Base-by-base conservation (phyloP, 2,888 invertebrate species). In the Acronicta aceris region DNA sequence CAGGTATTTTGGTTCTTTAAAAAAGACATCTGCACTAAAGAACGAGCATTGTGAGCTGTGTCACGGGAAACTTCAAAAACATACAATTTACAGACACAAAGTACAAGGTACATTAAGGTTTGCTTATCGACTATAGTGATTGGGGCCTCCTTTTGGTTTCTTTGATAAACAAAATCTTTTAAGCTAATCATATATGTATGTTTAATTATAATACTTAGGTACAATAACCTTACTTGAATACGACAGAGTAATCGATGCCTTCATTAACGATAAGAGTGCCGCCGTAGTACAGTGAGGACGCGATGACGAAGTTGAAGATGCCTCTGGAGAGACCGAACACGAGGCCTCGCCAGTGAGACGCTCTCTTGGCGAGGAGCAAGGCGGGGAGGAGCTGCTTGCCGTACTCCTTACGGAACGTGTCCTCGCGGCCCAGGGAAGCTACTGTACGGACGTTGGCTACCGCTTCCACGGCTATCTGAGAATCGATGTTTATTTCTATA, bases 361-460 rank as follows among this genome's bases (percentile, higher is more conserved):
- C 95, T 8, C 83, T 87, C 74, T 96, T 95, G 0, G 96, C 96
- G 57, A 93, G 89, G 0, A 86, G 79, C 53, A 97, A 94, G 0
- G 97, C 96, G 0, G 96, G 96, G 27, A 85, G 70, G 9, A 98
- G 88, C 65, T 96, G 95, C 0, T 86, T 86, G 2, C 95, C 94
- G 81, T 97, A 98, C 55, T 96, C 95, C 0, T 89, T 74, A 41
- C 96, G 95, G 87, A 98, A 97, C 30, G 95, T 95, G 17, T 95
- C 93, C 87, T 98, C 98, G 36, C 96, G 93, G 1, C 97, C 96
- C 17, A 97, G 87, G 0, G 97, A 96, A 0, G 96, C 97, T 0
- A 97, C 97, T 0, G 98, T 98, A 42, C 97, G 95, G 8, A 97
- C 96, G 78, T 97, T 97, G 7, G 96, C 95, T 1, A 98, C 97